These are phyloP conservation scores for Netelia melanura DNA, from an alignment of 2,888 invertebrate species.

Conservation along the genomic window DNA sequence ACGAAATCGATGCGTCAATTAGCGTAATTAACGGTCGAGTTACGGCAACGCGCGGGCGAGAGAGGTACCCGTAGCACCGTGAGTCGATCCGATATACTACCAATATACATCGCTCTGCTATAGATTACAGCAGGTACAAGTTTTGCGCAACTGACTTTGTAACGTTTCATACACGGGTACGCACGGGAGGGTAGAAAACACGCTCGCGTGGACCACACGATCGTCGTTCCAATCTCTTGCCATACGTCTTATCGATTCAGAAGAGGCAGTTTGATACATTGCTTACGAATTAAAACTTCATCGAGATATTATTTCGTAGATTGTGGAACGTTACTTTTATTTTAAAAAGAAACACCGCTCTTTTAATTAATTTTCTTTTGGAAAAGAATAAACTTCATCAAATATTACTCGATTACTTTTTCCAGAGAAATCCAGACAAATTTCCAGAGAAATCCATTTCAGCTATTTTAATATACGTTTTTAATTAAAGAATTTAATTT, in stretches of 20 bases:
- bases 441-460: too few relatives aligned
- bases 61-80: constrained; percentile 48
- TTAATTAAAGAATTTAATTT: too few relatives aligned
- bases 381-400: not conserved
- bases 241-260: not conserved
- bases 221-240: constrained; percentile 39
- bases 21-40: constrained; percentile 75
- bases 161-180: constrained; percentile 53
- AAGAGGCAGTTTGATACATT: not conserved
- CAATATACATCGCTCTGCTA: constrained; percentile 37
- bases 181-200: constrained; percentile 60
- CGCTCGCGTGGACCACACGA: constrained; percentile 58
- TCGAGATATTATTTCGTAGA: not conserved
- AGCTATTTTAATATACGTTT: too few relatives aligned
- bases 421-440: too few relatives aligned
- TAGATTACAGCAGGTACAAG: constrained; percentile 39
- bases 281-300: not conserved
- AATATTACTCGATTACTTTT: too few relatives aligned
- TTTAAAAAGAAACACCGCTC: not conserved
- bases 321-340: not conserved
- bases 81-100: constrained; percentile 60
- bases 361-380: not conserved
- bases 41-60: constrained; percentile 67
- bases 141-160: constrained; percentile 68
- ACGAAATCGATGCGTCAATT: constrained; percentile 76